Conservation (phyloP, 2,888 invertebrate genomes). For the Arctia plantaginis region DNA sequence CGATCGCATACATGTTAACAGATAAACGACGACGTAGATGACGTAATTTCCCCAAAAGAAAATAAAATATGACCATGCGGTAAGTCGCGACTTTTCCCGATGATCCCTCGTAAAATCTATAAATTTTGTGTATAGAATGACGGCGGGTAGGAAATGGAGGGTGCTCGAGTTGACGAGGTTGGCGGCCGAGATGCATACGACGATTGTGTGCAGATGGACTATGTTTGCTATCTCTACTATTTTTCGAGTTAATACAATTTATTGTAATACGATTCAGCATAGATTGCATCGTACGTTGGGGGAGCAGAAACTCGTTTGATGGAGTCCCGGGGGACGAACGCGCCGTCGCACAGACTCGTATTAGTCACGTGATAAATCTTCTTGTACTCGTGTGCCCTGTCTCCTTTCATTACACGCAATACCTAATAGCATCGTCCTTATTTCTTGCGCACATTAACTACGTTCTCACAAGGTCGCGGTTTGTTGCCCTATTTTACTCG, state of each 20-base stretch:
- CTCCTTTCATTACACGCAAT: constrained; percentile 69
- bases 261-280: constrained; percentile 87
- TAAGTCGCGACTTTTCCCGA: constrained; percentile 77
- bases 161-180: constrained; percentile 62
- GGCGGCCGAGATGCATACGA: constrained; percentile 65
- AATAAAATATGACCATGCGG: constrained; percentile 82
- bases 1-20: constrained; percentile 42
- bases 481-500: constrained; percentile 68
- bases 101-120: constrained; percentile 85
- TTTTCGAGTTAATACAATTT: constrained; percentile 87
- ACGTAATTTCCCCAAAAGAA: constrained; percentile 78
- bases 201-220: constrained; percentile 85
- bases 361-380: constrained; percentile 87
- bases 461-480: constrained; percentile 67
- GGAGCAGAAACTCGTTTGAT: constrained; percentile 86
- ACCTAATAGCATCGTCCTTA: constrained; percentile 69
- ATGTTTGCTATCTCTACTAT: constrained; percentile 86
- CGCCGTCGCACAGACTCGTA: constrained; percentile 81
- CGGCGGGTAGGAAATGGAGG: constrained; percentile 73
- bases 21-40: constrained; percentile 73
- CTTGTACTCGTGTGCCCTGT: constrained; percentile 71
- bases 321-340: constrained; percentile 81
- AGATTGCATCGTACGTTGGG: constrained; percentile 85
- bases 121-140: constrained; percentile 74
- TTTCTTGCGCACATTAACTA: constrained; percentile 74